Conservation (phyloP, 2,797 vertebrate species). For the Atherinosoma microstoma region DNA sequence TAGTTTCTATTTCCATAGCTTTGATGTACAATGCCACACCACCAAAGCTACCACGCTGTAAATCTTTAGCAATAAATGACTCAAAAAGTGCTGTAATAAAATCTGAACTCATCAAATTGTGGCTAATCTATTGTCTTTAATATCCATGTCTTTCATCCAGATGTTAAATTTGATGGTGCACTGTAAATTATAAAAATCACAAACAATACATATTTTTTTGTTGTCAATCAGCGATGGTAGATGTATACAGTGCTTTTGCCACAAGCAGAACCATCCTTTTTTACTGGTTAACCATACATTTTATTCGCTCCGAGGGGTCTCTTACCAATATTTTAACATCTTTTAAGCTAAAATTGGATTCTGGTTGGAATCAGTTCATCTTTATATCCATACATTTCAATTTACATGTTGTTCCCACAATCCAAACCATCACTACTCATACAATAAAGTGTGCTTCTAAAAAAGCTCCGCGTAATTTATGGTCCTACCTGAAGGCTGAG, state of each 20-base stretch:
- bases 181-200: not conserved
- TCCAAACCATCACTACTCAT: not conserved
- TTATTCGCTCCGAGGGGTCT: too few relatives aligned
- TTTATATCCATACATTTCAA: too few relatives aligned
- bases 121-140: too few relatives aligned
- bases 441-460: not conserved
- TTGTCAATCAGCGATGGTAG: not conserved
- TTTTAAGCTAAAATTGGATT: too few relatives aligned
- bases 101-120: too few relatives aligned
- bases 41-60: too few relatives aligned
- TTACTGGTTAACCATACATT: too few relatives aligned
- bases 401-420: not conserved
- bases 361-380: too few relatives aligned
- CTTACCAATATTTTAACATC: not conserved
- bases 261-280: not conserved
- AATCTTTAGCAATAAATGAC: too few relatives aligned
- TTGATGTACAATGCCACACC: too few relatives aligned
- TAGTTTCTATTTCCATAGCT: too few relatives aligned
- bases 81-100: too few relatives aligned
- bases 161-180: not conserved
- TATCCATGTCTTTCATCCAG: not conserved
- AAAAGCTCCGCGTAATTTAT: not conserved
- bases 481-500: constrained; percentile 89
- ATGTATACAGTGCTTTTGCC: not conserved
- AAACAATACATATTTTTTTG: not conserved